phyloP scores from a whole-genome alignment of 2,113 vertebrate species.

The Hymenochirus boettgeri region DNA sequence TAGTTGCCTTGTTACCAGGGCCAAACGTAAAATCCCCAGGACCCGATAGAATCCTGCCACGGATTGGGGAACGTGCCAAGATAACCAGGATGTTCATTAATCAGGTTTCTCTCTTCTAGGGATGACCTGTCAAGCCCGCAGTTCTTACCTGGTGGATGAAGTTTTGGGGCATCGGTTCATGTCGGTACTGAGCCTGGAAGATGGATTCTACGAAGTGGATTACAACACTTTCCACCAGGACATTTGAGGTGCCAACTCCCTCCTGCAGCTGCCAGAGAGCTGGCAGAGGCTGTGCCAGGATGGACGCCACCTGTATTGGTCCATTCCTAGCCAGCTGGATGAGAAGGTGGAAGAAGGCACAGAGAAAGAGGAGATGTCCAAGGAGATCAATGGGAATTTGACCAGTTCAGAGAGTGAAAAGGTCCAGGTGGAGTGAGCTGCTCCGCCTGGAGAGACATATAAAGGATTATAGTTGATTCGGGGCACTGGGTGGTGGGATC shows the following conservation, averaged over 20 bases:
- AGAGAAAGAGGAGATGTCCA: slow-evolving; percentile 58
- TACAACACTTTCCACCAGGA: slow-evolving; percentile 90
- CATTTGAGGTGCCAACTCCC: slow-evolving; percentile 87
- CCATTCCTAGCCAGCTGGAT: slow-evolving; percentile 86
- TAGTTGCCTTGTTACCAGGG: no score
- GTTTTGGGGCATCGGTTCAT: slow-evolving; percentile 86
- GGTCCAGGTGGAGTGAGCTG: slow-evolving; percentile 45
- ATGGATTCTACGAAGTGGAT: slow-evolving; percentile 91
- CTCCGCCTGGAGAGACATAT: neutral
- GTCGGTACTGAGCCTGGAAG: slow-evolving; percentile 83
- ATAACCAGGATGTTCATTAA: no score
- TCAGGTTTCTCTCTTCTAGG: slow-evolving; percentile 56
- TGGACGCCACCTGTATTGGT: slow-evolving; percentile 94
- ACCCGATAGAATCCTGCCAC: no score
- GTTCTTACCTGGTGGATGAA: slow-evolving; percentile 87
- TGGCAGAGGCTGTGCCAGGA: slow-evolving; percentile 73
- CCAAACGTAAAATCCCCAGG: no score
- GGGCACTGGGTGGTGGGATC: no score
- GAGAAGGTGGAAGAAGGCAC: slow-evolving; percentile 73
- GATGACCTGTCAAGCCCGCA: slow-evolving; percentile 91
- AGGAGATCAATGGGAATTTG: slow-evolving; percentile 75
- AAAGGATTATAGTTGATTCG: neutral
- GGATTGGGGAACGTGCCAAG: no score
- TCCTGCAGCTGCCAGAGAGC: slow-evolving; percentile 77
- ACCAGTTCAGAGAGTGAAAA: slow-evolving; percentile 72